Evolutionary conservation across 2,888 invertebrate species (phyloP), one percentile per base, ranked within the genome.

Genomic region (Andrena camellia): DNA sequence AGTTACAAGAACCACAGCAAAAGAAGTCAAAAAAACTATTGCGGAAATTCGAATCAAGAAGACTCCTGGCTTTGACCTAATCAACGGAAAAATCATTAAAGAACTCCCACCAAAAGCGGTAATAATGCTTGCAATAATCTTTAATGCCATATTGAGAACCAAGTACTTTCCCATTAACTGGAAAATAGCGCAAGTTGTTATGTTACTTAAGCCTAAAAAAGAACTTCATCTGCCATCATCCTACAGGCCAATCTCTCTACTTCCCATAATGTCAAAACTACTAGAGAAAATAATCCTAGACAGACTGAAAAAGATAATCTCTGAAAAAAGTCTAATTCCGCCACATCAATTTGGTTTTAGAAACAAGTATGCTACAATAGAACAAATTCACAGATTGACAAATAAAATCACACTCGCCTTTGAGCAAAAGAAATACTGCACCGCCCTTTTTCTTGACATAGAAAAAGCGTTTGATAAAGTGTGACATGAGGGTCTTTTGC

Each of bases 241-340:
- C 1, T 60, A 60, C n/a, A 60, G 7, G 7, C 31, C 59, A 31
- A 29, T 60, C 4, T 60, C 59, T 2, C 13, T 60, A 29, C 59
- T 29, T 2, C 29, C 59, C 17, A 2, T 17, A 60, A 60, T 60
- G 17, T 60, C 31, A 29, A 60, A 60, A 31, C 17, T 60, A 29
- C 17, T 60, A 31, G 59, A 60, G 17, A 60, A 60, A 60, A 60
- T 60, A 13, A 60, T 31, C 2, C 29, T 29, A 29, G 29, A 17
- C 17, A 60, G 26, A 60, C n/a, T 60, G 13, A 60, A 60, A 17
- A 60, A 60, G 17, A 60, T 60, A 60, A 60, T 29, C 17, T 17
- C 13, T 2, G 59, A 59, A 29, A 60, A 23, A 13, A 57, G 17
- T 2, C 8, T 57, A 57, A 57, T 26, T 13, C 57, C 7, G 4